Conservation (phyloP, 30 jellyfish, hydroid and myxozoan species). For the Catostylus mosaicus region DNA sequence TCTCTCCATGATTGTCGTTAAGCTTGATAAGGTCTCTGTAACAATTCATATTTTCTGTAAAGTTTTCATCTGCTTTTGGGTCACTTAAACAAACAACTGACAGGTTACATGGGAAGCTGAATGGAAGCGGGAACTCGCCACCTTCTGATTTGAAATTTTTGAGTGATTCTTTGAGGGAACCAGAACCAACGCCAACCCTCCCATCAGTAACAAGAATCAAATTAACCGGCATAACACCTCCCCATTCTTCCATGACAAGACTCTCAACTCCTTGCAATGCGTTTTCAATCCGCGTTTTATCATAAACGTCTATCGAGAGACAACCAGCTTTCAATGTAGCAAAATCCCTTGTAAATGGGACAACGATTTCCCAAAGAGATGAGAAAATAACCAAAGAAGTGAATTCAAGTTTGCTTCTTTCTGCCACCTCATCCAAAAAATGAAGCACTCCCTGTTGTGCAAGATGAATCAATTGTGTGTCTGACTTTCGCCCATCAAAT, state of each 20-base stretch:
- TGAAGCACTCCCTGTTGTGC: conserved; percentile 69
- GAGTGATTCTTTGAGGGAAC: conserved; percentile 77
- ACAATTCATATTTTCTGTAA: conserved; percentile 50
- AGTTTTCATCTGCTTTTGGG: conserved; percentile 37
- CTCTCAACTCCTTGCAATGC: conserved; percentile 90
- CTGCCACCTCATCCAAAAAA: conserved; percentile 74
- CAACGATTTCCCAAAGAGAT: conserved; percentile 95
- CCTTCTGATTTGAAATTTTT: conserved; percentile 10
- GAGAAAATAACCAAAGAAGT: conserved; percentile 84
- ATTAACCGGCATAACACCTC: conserved; percentile 81
- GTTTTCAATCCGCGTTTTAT: conserved; percentile 84
- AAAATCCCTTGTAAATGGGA: conserved; percentile 88
- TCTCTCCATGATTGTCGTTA: conserved; percentile 76
- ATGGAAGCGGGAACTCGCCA: conserved; percentile 72
- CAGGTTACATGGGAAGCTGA: conserved; percentile 82
- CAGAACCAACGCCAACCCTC: conserved; percentile 78
- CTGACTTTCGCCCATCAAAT: conserved; percentile 51
- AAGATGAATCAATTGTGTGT: conserved; percentile 50
- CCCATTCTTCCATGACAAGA: conserved; percentile 94
- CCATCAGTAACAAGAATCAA: conserved; percentile 87
- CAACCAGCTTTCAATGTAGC: conserved; percentile 72
- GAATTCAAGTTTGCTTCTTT: conserved; percentile 76
- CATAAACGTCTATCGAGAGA: conserved; percentile 68
- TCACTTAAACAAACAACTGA: conserved; percentile 71
- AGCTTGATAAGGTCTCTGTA: conserved; percentile 65